Evolutionary conservation across 2,888 invertebrate species (phyloP), one percentile per base, ranked within the genome.

Genomic region (Ormyrus thymus): DNA sequence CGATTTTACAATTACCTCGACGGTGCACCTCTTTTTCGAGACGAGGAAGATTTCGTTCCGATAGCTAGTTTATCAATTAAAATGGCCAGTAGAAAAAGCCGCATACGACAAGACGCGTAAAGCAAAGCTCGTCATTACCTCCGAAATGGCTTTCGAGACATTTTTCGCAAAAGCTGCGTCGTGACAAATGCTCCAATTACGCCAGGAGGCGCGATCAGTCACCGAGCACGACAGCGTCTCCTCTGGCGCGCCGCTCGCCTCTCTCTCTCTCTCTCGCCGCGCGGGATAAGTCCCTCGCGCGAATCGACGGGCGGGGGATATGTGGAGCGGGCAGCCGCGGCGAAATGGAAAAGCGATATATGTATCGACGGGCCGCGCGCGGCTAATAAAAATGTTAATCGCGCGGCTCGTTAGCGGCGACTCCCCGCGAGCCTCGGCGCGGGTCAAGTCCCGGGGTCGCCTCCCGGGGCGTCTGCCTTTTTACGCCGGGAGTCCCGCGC

Each of bases 331-430:
- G 43, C 29, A 7, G 65, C 15, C n/a, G 0, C 9, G 7, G 13
- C 53, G 8, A 55, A 29, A 13, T 13, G 51, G 64, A 68, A 56
- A 68, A 68, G 55, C 45, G n/a, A 65, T 48, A 29, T 43, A n/a
- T 59, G 13, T 10, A 46, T 45, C n/a, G 15, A 69, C 9, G 15
- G 48, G 10, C 4, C 0, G 56, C 76, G 68, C 64, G 78, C n/a
- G 15, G 59, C 86, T 88, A 87, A 89, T 89, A 89, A 89, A 90
- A 90, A 90, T 89, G 88, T 89, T 89, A 89, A 90, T 89, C 87
- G 88, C 87, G 81, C 84, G 83, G 87, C 89, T 90, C 89, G 89
- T 89, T 90, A 89, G 87, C 66, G 51, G 86, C 84, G 85, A 85
- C 89, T 88, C 89, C 89, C 89, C 86, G 88, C 85, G 84, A 87